Percentiles rank a stretch among this genome's conserved stretches.
Conservation (phyloP, 2,113 vertebrate species). For the Carassius gibelio region DNA sequence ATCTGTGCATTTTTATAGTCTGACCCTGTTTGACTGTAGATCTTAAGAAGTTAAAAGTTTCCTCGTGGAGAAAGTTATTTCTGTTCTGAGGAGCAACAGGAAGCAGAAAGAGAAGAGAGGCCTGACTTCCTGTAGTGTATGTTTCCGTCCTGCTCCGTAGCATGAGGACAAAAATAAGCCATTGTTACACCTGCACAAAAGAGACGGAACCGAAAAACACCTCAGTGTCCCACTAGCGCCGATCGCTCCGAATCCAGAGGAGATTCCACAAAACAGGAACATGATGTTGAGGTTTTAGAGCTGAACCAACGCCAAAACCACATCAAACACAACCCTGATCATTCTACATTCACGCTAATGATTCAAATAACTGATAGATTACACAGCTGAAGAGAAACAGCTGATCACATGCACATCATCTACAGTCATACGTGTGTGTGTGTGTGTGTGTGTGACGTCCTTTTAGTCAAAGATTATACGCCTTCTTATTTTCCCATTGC, state of each 20-base stretch:
- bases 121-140: constrained; percentile 36
- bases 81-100: constrained; percentile 36
- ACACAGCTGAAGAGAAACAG: not conserved
- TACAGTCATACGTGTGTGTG: not conserved
- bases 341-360: not conserved
- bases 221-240: not conserved
- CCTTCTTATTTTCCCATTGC: constrained; percentile 66
- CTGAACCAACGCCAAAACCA: not conserved
- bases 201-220: not conserved
- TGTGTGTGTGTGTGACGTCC: not conserved
- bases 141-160: constrained; percentile 23
- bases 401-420: not conserved
- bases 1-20: not conserved
- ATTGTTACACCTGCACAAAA: constrained; percentile 50
- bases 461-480: not conserved
- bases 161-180: constrained; percentile 51
- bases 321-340: not conserved
- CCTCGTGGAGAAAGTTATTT: constrained; percentile 26
- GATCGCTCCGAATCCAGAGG: not conserved
- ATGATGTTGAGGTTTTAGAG: not conserved
- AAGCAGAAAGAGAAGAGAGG: constrained; percentile 45
- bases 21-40: not conserved
- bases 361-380: not conserved
- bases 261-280: not conserved
- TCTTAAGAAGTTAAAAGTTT: not conserved